Percentiles rank a stretch among this genome's conserved stretches.
phyloP scores from a whole-genome alignment of 2,888 invertebrate genomes.

The Calliopum simillimum region DNA sequence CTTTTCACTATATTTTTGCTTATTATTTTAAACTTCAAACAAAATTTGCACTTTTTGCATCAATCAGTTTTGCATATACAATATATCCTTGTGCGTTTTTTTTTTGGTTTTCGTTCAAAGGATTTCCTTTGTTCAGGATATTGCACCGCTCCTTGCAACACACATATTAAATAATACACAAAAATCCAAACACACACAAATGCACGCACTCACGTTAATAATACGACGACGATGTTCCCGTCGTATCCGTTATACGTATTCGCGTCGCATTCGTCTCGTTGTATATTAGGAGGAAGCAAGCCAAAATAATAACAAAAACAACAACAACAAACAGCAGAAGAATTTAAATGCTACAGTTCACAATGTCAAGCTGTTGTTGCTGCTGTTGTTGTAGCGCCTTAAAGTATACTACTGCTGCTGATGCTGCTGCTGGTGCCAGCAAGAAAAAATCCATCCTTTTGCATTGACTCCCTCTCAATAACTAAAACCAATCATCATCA shows the following conservation, averaged over 20 bases:
- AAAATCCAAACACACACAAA: slow-evolving; percentile 18
- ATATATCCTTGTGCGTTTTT: too few relatives aligned
- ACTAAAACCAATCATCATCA: slow-evolving; percentile 37
- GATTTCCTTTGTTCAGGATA: too few relatives aligned
- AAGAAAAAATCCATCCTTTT: slow-evolving; percentile 40
- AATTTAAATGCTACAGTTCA: slow-evolving; percentile 10
- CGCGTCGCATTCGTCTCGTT: neutral
- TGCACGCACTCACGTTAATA: neutral
- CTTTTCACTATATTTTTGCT: too few relatives aligned
- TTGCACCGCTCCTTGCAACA: slow-evolving; percentile 15
- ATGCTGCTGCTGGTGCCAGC: slow-evolving; percentile 33
- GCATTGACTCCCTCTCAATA: slow-evolving; percentile 44
- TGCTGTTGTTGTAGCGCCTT: neutral
- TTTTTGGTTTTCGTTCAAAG: slow-evolving; percentile 57
- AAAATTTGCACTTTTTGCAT: too few relatives aligned
- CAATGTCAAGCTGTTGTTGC: slow-evolving; percentile 7
- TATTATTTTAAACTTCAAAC: too few relatives aligned
- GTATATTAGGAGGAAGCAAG: slow-evolving; percentile 34
- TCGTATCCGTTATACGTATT: too few relatives aligned
- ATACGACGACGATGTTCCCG: too few relatives aligned
- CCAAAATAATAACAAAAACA: slow-evolving; percentile 8
- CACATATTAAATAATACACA: slow-evolving; percentile 28
- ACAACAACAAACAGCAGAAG: neutral
- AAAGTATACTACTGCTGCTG: neutral
- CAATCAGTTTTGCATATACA: too few relatives aligned